phyloP scores from a whole-genome alignment of 2,797 vertebrate genomes.

The Melanotaenia pygmaea region DNA sequence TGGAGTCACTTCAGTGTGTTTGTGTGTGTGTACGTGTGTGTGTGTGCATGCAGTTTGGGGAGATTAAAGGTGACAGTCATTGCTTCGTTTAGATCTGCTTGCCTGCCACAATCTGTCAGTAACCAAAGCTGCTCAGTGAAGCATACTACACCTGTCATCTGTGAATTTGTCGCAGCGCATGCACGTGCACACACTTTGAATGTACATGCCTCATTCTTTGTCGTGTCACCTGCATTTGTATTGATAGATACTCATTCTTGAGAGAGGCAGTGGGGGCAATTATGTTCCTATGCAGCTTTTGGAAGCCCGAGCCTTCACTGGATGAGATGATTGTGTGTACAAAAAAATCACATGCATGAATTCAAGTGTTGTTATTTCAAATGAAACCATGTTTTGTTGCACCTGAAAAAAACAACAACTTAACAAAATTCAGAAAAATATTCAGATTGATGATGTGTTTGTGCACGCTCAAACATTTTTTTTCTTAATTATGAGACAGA shows the following conservation, averaged over 20 bases:
- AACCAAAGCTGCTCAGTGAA: constrained; percentile 73
- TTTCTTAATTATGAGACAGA: constrained; percentile 2
- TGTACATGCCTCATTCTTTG: constrained; percentile 35
- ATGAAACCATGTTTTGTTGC: constrained; percentile 22
- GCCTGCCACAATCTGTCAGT: constrained; percentile 81
- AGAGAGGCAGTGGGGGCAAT: constrained; percentile 15
- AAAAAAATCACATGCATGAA: constrained; percentile 25
- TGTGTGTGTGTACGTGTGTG: constrained; percentile 26
- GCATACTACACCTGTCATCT: constrained; percentile 73
- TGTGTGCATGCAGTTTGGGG: constrained; percentile 47
- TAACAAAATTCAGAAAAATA: constrained; percentile 44
- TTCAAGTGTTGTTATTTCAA: constrained; percentile 39
- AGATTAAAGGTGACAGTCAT: constrained; percentile 82
- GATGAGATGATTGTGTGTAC: constrained; percentile 6
- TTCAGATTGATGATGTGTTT: constrained; percentile 16
- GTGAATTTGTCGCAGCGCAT: constrained; percentile 35
- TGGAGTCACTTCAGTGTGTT: constrained; percentile 40
- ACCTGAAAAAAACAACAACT: background rate
- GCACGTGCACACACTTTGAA: constrained; percentile 9
- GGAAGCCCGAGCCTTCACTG: constrained; percentile 2
- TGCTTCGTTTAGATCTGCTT: constrained; percentile 75
- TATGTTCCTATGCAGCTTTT: background rate
- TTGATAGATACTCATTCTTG: constrained; percentile 37
- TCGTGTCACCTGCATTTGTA: constrained; percentile 52
- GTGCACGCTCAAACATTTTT: constrained; percentile 11